Evolutionary conservation across 2,113 vertebrate species (phyloP).

Genomic region (Saccopteryx bilineata): DNA sequence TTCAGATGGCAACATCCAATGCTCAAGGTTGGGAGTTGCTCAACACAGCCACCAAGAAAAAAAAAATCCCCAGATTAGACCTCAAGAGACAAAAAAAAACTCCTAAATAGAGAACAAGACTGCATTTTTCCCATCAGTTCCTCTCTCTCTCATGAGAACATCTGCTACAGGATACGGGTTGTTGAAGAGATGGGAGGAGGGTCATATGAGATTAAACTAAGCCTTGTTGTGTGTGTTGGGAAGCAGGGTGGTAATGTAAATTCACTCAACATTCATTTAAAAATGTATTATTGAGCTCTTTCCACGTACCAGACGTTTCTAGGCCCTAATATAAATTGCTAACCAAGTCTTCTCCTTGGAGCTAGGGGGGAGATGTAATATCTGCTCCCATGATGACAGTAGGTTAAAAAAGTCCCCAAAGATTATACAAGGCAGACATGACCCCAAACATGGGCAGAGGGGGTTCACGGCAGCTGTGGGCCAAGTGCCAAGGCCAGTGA

Average conservation of each 20-base stretch:
- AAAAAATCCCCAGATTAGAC: background rate
- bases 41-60: background rate
- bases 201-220: background rate
- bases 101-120: background rate
- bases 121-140: background rate
- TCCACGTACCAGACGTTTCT: background rate
- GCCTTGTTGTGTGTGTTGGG: background rate
- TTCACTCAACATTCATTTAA: background rate
- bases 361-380: background rate
- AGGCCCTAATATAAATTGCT: background rate
- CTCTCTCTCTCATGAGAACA: background rate
- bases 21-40: background rate
- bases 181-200: background rate
- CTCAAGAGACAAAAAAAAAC: background rate
- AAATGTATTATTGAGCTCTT: background rate
- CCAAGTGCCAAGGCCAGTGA: background rate
- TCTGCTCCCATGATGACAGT: background rate
- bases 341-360: background rate
- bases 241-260: background rate
- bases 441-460: background rate
- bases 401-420: background rate
- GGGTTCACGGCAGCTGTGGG: background rate
- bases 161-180: background rate
- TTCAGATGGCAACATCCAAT: no score
- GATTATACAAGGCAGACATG: background rate